Base-by-base conservation (phyloP, 2,113 vertebrate species). In the Puntigrus tetrazona region DNA sequence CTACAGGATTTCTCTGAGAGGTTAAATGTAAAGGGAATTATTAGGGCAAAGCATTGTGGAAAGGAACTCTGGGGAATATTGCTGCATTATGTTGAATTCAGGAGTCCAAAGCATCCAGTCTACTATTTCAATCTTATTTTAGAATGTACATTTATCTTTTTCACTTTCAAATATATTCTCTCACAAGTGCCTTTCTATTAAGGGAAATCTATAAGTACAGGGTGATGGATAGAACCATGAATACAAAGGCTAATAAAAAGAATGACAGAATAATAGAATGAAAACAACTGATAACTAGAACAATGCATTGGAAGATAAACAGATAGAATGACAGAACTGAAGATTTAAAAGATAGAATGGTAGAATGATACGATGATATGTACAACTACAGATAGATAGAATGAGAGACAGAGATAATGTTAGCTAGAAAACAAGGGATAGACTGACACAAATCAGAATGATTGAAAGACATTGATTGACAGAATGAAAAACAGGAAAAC, bases 51-150 rank as follows among this genome's bases (percentile, higher is more conserved):
- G 50, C 29, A 87, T 50, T 41, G 27, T 82, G 34, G 29, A 65
- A 27, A 3, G 11, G 20, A 78, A 52, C 78, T 72, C 72, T 8
- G 3, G 82, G 78, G 82, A 86, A 36, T 45, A 72, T 2, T 1
- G 10, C 45, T 45, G 45, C 22, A 63, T 38, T 81, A 27, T 67
- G 47, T 55, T 25, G 52, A 83, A 85, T 75, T 31, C 84, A 77
- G 9, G 75, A 47, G 74, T 1, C 16, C 2, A 2, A 29, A 45
- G 81, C 77, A 87, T 84, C 84, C 81, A 50, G 47, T 79, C 43
- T 25, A 59, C 50, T 38, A 22, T 59, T 78, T 59, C 11, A 2
- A 59, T 36, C 50, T 41, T 10, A 47, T 31, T 38, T 9, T 14
- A 65, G 18, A 4, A 47, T 80, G n/a, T 31, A 9, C 41, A 7